Base-by-base conservation (phyloP, 23 tunicate species). In the Trididemnum nubilum region DNA sequence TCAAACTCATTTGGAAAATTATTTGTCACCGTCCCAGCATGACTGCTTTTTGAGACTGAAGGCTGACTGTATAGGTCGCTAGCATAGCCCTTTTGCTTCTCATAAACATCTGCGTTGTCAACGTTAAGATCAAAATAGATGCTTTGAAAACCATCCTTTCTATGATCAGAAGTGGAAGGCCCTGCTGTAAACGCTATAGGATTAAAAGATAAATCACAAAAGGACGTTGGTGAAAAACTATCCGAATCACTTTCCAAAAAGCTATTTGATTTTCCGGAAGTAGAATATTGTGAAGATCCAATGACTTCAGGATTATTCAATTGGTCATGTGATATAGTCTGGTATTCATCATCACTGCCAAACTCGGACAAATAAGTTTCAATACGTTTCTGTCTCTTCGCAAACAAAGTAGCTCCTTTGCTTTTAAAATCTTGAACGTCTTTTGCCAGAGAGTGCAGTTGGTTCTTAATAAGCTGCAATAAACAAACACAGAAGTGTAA, bases 341-440 rank as follows among this genome's bases (percentile, higher is more conserved):
- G 54, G 9, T 9, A 44, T 15, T 15, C 54, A 44, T 15, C 15
- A 9, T 44, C 54, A 15, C 54, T 7, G 15, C 54, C 15, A 44
- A 9, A 7, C 54, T 44, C 54, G 54, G 15, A 15, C 54, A 44
- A 44, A 15, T 44, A 44, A 7, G 9, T 88, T 25, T 82, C 87
- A 25, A 81, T 40, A 76, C 87, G 44, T 67, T 77, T 82, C 58
- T 85, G 65, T 52, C 87, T 51, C 70, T 88, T 88, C 67, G 69
- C 77, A 58, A 88, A 88, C 87, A 88, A 79, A 9, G 66, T 77
- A 66, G 80, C 35, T 32, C 93, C 93, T 35, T 82, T 77, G 44
- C 87, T 71, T 44, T 15, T 44, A 15, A 15, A 44, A 15, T 44
- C 54, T 9, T 7, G 54, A n/a, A n/a, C n/a, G n/a, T n/a, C n/a